Base-by-base conservation (phyloP, 2,113 vertebrate genomes). In the Apistogramma diplotaenia region DNA sequence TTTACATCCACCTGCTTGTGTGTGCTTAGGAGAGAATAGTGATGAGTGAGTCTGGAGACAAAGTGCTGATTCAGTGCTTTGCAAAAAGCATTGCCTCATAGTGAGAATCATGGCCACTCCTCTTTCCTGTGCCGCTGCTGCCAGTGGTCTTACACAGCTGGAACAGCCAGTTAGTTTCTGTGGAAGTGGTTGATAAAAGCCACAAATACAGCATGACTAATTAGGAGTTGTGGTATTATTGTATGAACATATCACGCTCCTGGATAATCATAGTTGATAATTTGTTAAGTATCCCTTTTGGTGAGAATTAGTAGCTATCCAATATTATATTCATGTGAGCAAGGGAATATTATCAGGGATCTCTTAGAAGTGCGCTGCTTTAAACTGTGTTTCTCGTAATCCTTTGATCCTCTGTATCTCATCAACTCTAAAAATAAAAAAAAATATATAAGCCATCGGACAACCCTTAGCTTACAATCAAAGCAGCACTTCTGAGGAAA, bases 351-450 rank as follows among this genome's bases (percentile, higher is more conserved):
- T 79, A 87, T 89, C 31, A 73, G 31, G 58, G 79, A 67, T 86
- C 67, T 88, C 37, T 85, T 13, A 76, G 54, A 85, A 89, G 81
- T 73, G 25, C 19, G 3, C 37, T 76, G 29, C 49, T 86, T 88
- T 81, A 87, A 31, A 91, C 78, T 84, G 70, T 83, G 53, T 88
- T 60, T 49, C 35, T 37, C 37, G 27, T 82, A 57, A 82, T 83
- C 54, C 74, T 90, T 86, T 90, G 81, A 91, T 88, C 84, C 62
- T 59, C 67, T 74, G 54, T 85, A 84, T 90, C 85, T 87, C 55
- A 81, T 91, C 56, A 86, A 67, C 70, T 61, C 25, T 21, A 21
- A 72, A 87, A 75, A 75, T 33, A 31, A 53, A 46, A 75, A 61
- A 73, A 25, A 73, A 59, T 61, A 70, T 37, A 25, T 8, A 70